These are phyloP conservation scores for Zaprionus camerounensis DNA, from an alignment of 1,140 invertebrate species.

Conservation along the genomic window DNA sequence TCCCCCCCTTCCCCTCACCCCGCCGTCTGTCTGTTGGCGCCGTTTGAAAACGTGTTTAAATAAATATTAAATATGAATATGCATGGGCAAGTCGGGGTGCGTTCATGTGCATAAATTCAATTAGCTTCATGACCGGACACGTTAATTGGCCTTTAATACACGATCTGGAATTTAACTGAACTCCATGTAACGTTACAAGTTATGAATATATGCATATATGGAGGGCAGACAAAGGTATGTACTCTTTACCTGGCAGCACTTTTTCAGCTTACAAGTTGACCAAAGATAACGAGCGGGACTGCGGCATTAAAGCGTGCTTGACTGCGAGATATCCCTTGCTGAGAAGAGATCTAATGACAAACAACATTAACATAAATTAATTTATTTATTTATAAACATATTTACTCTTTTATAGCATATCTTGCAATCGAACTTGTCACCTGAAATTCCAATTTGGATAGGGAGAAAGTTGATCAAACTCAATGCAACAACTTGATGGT, in stretches of 20 bases:
- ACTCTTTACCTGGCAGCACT: neutral
- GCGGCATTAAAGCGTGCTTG: neutral
- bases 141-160: conserved; percentile 73
- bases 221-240: too few species aligned
- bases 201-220: neutral
- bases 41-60: conserved; percentile 21
- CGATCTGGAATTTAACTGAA: conserved; percentile 11
- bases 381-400: too few species aligned
- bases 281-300: neutral
- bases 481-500: neutral
- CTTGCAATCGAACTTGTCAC: too few species aligned
- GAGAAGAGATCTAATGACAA: too few species aligned
- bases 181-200: neutral
- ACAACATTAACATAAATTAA: too few species aligned
- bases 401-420: too few species aligned
- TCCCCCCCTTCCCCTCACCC: accelerated
- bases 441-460: too few species aligned
- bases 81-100: conserved; percentile 33
- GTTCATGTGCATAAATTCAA: conserved; percentile 69
- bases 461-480: neutral
- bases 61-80: conserved; percentile 35
- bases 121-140: conserved; percentile 51
- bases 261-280: conserved; percentile 14
- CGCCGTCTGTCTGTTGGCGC: neutral
- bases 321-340: neutral